A percentile compares a stretch with the other conserved stretches of the same genome.
phyloP scores from a whole-genome alignment of 2,113 vertebrate species.

The Dromas ardeola region DNA sequence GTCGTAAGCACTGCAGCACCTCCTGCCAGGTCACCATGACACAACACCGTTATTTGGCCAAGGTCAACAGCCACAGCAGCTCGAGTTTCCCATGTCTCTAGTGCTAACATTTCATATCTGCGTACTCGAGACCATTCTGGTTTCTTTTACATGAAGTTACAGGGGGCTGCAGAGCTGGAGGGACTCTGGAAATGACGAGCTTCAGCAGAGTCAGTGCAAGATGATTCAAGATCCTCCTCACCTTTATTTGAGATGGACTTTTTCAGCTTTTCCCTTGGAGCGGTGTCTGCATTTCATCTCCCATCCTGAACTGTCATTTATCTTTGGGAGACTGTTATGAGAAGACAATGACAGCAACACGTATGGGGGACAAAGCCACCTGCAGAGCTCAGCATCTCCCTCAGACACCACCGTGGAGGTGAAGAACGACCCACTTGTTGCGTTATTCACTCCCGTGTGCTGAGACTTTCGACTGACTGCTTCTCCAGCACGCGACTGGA shows the following conservation, averaged over 20 bases:
- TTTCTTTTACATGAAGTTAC: not conserved
- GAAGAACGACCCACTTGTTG: not conserved
- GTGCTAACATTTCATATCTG: not conserved
- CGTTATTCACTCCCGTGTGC: fast-evolving
- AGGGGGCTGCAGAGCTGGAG: not conserved
- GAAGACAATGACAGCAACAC: not conserved
- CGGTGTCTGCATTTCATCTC: not conserved
- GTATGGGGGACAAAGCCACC: fast-evolving
- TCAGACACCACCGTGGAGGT: fast-evolving
- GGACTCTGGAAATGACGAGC: not conserved
- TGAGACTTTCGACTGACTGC: not conserved
- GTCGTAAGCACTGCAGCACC: not conserved
- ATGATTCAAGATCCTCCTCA: not conserved
- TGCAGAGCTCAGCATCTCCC: not conserved
- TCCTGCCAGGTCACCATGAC: not conserved
- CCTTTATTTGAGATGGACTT: not conserved
- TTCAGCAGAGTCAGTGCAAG: not conserved
- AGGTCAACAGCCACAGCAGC: not conserved
- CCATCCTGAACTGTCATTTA: not conserved
- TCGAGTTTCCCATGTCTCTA: not conserved
- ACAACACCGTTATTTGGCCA: fast-evolving
- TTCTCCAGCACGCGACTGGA: fast-evolving
- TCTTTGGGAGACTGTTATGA: not conserved
- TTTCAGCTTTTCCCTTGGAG: not conserved
- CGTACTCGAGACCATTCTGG: not conserved